Percentiles rank a stretch among this genome's conserved stretches.
These are phyloP conservation scores for Laterallus jamaicensis DNA, from an alignment of 2,113 vertebrate species.

Conservation along the genomic window DNA sequence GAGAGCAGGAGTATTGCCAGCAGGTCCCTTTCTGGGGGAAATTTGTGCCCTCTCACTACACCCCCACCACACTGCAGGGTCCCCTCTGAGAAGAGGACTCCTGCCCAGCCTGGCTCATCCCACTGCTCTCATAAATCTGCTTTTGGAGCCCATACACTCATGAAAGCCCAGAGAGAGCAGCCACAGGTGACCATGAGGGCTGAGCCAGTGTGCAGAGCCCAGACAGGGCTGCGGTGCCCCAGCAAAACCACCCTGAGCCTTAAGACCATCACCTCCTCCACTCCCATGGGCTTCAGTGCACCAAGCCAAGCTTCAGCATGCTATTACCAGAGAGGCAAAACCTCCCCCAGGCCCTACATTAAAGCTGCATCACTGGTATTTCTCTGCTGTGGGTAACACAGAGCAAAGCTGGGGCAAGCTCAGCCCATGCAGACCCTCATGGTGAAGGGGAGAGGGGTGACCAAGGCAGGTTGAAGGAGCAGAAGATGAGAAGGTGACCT, in stretches of 20 bases:
- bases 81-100: fast-evolving
- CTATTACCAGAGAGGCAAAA: background rate
- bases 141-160: fast-evolving
- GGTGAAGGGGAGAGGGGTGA: fast-evolving
- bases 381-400: background rate
- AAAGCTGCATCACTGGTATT: background rate
- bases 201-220: fast-evolving
- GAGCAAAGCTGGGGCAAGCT: background rate
- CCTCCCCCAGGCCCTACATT: background rate
- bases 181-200: background rate
- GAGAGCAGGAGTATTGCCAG: background rate
- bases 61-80: fast-evolving
- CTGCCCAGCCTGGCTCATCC: fast-evolving
- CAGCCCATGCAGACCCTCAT: background rate
- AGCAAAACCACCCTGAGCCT: background rate
- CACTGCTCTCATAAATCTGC: fast-evolving
- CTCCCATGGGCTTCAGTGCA: background rate
- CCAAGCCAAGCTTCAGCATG: background rate
- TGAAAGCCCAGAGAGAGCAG: background rate
- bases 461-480: background rate
- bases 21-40: fast-evolving
- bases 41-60: background rate
- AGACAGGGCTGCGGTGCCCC: background rate
- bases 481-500: background rate
- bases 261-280: fast-evolving